Evolutionary conservation across 2,888 invertebrate species (phyloP).

Genomic region (Synergus japonicus): DNA sequence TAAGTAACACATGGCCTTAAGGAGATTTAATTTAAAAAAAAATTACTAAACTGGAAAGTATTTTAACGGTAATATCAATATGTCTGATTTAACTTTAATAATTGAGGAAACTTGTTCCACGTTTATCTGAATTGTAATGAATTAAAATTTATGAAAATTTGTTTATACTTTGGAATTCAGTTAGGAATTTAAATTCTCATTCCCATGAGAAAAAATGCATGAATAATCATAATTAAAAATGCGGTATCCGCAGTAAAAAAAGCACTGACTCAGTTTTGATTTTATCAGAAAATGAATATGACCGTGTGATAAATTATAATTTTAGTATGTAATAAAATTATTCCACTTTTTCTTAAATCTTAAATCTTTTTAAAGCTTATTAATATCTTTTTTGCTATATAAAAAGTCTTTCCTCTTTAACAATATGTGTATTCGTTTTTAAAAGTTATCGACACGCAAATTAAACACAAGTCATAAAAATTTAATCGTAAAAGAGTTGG

Average conservation of each 20-base stretch:
- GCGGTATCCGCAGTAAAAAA: not conserved
- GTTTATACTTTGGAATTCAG: not conserved
- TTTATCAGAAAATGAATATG: not conserved
- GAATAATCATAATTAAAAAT: not conserved
- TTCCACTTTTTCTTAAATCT: no score
- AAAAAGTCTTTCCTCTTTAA: not conserved
- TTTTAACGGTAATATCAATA: not conserved
- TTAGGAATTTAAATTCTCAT: not conserved
- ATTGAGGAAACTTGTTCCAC: not conserved
- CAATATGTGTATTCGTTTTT: not conserved
- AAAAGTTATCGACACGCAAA: not conserved
- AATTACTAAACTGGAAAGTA: not conserved
- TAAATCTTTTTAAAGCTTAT: no score
- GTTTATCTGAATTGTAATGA: not conserved
- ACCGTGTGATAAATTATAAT: not conserved
- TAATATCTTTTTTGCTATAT: no score
- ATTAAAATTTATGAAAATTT: not conserved
- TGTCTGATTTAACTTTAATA: not conserved
- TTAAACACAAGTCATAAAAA: constrained; percentile 2
- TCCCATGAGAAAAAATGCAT: not conserved
- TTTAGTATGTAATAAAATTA: not conserved
- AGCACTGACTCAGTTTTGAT: not conserved
- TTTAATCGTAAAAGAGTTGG: not conserved
- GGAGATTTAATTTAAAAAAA: not conserved
- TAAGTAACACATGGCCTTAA: no score